These are phyloP conservation scores for Rattus rattus DNA, from an alignment of 2,113 vertebrate species.

Conservation along the genomic window DNA sequence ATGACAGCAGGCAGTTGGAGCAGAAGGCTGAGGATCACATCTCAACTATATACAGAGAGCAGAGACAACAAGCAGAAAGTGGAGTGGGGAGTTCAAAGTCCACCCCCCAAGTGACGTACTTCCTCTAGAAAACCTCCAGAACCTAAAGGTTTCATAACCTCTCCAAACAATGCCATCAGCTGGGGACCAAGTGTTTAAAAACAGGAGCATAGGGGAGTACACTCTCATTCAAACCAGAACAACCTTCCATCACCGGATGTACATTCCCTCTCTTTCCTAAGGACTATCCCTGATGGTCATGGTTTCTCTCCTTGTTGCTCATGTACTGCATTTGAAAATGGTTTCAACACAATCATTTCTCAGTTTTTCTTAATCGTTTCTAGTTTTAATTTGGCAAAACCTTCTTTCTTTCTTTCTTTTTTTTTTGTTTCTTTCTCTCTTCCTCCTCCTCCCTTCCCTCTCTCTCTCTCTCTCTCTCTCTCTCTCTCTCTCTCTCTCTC, in stretches of 20 bases:
- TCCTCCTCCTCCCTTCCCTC: no score
- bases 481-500: no score
- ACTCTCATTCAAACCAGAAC: not conserved
- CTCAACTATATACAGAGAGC: not conserved
- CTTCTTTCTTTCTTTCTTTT: no score
- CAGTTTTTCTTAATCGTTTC: not conserved
- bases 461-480: no score
- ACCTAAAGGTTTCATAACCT: not conserved
- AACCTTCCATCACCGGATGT: not conserved
- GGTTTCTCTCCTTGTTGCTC: not conserved
- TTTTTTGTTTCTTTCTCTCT: no score
- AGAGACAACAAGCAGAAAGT: not conserved
- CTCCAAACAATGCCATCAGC: not conserved
- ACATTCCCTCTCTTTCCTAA: not conserved
- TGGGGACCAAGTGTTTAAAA: not conserved
- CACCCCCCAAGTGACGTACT: not conserved
- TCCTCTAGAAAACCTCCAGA: not conserved
- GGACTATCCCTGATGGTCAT: not conserved
- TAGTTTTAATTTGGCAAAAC: not conserved
- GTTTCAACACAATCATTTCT: not conserved
- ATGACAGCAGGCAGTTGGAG: not conserved
- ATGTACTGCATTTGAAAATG: slow-evolving; percentile 32
- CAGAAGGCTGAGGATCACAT: not conserved
- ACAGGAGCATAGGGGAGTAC: not conserved
- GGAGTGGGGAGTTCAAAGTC: not conserved